These are phyloP conservation scores for Melanitta fusca DNA, from an alignment of 2,797 vertebrate genomes.

Conservation along the genomic window DNA sequence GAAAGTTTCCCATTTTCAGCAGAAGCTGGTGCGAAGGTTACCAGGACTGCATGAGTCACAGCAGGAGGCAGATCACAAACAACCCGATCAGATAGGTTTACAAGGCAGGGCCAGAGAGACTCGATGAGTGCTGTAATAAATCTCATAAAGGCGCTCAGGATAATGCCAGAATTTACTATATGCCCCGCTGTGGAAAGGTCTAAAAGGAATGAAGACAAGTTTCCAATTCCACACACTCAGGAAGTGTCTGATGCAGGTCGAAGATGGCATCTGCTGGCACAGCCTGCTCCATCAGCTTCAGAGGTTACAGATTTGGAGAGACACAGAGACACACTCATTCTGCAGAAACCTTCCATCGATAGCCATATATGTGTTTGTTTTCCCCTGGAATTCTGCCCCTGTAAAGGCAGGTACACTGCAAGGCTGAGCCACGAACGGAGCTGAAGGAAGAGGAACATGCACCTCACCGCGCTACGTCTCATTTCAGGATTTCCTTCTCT, in stretches of 20 bases:
- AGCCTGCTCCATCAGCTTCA: neutral
- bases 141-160: neutral
- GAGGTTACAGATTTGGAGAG: neutral
- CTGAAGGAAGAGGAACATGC: neutral
- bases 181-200: neutral
- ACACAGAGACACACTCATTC: neutral
- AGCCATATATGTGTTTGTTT: neutral
- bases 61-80: neutral
- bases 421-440: neutral
- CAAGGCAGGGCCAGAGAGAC: neutral
- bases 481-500: neutral
- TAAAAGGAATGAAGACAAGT: neutral
- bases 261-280: neutral
- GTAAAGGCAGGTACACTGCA: neutral
- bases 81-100: neutral
- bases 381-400: neutral
- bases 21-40: neutral
- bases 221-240: neutral
- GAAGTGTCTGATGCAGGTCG: neutral
- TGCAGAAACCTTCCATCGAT: neutral
- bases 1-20: neutral
- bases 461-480: neutral
- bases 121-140: neutral
- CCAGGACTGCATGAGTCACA: neutral
- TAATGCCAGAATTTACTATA: neutral